phyloP scores from a whole-genome alignment of 2,797 vertebrate species.

The Adrianichthys oophorus region DNA sequence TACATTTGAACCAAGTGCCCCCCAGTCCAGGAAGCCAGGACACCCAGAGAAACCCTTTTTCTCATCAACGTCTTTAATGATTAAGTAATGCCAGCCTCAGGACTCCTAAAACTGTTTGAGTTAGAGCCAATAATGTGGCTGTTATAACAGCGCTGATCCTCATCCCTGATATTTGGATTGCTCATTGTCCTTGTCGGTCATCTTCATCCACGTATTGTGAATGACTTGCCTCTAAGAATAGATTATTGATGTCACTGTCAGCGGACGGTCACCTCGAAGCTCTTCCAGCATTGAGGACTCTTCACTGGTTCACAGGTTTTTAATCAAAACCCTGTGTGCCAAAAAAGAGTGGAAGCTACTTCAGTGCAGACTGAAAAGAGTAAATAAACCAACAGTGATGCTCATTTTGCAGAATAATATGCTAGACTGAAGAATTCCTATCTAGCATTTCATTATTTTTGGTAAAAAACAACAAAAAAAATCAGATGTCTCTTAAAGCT shows the following conservation, averaged over 20 bases:
- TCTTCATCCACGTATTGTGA: slow-evolving; percentile 37
- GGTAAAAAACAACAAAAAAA: too few species aligned
- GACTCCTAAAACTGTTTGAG: slow-evolving; percentile 36
- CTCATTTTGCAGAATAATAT: too few species aligned
- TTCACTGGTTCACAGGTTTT: slow-evolving; percentile 57
- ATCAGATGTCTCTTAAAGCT: too few species aligned
- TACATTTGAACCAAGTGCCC: background rate
- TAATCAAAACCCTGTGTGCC: slow-evolving; percentile 65
- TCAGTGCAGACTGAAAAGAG: slow-evolving; percentile 23
- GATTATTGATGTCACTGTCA: slow-evolving; percentile 69
- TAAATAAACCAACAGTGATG: background rate
- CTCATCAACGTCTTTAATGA: slow-evolving; percentile 11
- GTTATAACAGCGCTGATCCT: slow-evolving; percentile 53
- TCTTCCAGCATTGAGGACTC: slow-evolving; percentile 47
- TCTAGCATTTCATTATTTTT: too few species aligned
- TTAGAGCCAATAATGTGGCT: slow-evolving; percentile 45
- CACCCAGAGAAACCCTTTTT: slow-evolving; percentile 1
- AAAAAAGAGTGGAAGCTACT: slow-evolving; percentile 17
- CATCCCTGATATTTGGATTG: slow-evolving; percentile 57
- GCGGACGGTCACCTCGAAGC: slow-evolving; percentile 51
- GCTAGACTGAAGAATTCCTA: too few species aligned
- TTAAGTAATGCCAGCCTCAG: slow-evolving; percentile 15
- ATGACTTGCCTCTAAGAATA: slow-evolving; percentile 38
- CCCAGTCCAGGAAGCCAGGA: background rate
- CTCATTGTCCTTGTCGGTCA: slow-evolving; percentile 61